A percentile compares a stretch with the other conserved stretches of the same genome.
phyloP scores from a whole-genome alignment of 2,888 invertebrate species.

The Coelinius sp. region DNA sequence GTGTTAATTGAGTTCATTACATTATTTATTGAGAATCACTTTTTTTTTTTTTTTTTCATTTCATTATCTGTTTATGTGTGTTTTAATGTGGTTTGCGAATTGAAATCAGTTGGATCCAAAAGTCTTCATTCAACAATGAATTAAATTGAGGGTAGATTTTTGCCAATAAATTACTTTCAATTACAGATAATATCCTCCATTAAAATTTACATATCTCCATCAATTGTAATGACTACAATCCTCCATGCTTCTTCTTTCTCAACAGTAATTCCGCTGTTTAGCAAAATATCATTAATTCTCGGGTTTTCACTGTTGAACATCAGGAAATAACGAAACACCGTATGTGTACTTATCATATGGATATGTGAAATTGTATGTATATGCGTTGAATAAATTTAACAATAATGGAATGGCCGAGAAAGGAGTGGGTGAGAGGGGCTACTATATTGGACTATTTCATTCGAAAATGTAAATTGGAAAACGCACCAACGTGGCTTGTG shows the following conservation, averaged over 20 bases:
- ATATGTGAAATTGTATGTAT: conserved; percentile 31
- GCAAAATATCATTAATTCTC: conserved; percentile 17
- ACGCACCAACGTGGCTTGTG: conserved; percentile 37
- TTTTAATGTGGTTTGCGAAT: no score
- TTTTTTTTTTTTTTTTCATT: no score
- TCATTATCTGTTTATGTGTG: no score
- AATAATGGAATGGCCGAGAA: conserved; percentile 6
- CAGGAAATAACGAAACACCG: conserved; percentile 12
- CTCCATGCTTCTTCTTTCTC: neutral
- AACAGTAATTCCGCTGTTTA: neutral
- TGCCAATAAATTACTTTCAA: no score
- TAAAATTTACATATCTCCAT: neutral
- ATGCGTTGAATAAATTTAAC: conserved; percentile 34
- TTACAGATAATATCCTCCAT: neutral
- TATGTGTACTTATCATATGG: conserved; percentile 25
- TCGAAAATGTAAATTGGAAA: conserved; percentile 52
- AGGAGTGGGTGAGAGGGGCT: neutral
- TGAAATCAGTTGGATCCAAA: no score
- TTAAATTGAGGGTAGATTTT: no score
- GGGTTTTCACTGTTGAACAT: neutral
- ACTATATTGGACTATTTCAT: conserved; percentile 37
- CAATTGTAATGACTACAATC: neutral
- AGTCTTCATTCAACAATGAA: no score
- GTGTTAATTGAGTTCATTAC: neutral
- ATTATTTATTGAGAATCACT: neutral